Evolutionary conservation across 2,888 invertebrate species (phyloP).

Genomic region (Macrophya annulata): DNA sequence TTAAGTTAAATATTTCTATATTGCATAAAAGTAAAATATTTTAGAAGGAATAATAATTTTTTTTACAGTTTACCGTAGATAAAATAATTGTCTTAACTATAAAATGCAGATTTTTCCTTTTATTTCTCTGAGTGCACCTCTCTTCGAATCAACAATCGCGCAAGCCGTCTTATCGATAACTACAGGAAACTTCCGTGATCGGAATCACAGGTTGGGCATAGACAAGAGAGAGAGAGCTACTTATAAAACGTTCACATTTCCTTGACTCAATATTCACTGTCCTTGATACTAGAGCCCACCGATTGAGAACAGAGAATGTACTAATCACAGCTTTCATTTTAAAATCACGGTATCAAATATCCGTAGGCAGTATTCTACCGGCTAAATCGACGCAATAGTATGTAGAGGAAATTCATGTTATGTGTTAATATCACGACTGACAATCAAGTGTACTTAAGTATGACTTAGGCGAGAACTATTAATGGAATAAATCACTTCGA

Average conservation of each 20-base stretch:
- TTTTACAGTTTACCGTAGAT: neutral
- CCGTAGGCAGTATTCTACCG: neutral
- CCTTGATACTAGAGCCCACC: constrained; percentile 7
- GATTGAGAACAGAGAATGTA: constrained; percentile 1
- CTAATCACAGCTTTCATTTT: constrained; percentile 10
- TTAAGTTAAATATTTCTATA: neutral
- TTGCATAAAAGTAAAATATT: neutral
- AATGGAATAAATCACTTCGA: neutral
- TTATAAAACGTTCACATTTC: constrained; percentile 16
- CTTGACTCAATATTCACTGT: neutral
- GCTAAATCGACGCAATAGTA: neutral
- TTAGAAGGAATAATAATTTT: neutral
- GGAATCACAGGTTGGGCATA: neutral
- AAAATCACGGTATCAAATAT: constrained; percentile 10
- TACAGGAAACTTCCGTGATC: neutral
- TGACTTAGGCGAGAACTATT: neutral
- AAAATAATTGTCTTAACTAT: neutral
- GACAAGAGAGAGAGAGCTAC: neutral
- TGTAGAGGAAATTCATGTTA: neutral
- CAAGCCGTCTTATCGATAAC: neutral
- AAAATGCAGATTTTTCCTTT: neutral
- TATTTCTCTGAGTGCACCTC: neutral
- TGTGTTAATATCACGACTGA: neutral
- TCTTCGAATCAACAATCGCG: constrained; percentile 4
- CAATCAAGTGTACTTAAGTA: neutral